A percentile compares a stretch with the other conserved stretches of the same genome.
These are phyloP conservation scores for Spilarctia lutea DNA, from an alignment of 2,888 invertebrate species.

Conservation along the genomic window DNA sequence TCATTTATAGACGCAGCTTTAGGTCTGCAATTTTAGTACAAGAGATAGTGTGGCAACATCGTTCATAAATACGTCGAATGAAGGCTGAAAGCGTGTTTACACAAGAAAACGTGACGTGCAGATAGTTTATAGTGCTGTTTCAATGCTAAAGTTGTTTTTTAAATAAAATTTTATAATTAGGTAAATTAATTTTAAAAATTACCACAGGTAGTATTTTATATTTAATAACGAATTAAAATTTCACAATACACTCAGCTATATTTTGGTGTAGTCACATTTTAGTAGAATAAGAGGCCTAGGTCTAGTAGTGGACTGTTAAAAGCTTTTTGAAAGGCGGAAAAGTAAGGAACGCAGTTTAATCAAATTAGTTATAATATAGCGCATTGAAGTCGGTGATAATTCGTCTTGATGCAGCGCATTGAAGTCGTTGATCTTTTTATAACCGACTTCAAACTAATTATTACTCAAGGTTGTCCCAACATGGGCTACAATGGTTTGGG, in stretches of 20 bases:
- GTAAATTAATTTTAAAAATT: not conserved
- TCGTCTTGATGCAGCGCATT: too few species aligned
- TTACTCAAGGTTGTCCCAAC: not conserved
- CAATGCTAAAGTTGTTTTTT: not conserved
- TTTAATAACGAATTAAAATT: not conserved
- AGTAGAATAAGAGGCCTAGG: not conserved
- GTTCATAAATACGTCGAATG: not conserved
- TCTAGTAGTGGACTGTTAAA: too few species aligned
- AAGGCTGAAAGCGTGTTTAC: not conserved
- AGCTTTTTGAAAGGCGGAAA: too few species aligned
- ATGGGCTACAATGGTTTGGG: not conserved
- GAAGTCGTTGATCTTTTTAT: too few species aligned
- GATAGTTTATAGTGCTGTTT: not conserved
- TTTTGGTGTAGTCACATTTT: not conserved
- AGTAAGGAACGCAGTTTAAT: too few species aligned
- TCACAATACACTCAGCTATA: not conserved
- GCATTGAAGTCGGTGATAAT: too few species aligned
- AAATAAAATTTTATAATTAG: too few species aligned
- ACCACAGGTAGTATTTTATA: not conserved
- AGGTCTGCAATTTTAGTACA: constrained; percentile 66
- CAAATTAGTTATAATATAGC: too few species aligned
- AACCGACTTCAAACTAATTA: not conserved
- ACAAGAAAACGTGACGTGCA: constrained; percentile 6
- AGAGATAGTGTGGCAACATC: not conserved
- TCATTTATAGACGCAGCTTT: constrained; percentile 79